phyloP scores from a whole-genome alignment of 2,113 vertebrate genomes.

The Ctenomys sociabilis region DNA sequence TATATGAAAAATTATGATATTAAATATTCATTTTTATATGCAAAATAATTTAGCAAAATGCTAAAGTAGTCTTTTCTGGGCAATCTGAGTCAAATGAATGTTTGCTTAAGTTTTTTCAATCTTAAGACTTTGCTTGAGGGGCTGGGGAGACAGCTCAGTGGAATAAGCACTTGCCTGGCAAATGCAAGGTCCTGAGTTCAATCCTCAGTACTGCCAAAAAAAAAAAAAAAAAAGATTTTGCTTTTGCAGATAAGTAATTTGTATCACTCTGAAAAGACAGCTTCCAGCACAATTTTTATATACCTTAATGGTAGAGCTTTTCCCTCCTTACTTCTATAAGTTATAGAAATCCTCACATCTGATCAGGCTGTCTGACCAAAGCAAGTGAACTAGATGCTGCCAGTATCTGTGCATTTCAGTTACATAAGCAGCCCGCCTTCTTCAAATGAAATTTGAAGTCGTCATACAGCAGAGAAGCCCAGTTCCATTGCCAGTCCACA shows the following conservation, averaged over 20 bases:
- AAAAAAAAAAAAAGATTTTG: no score
- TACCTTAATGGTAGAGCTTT: background rate
- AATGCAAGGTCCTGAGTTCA: no score
- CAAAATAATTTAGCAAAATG: slow-evolving; percentile 26
- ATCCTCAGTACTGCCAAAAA: no score
- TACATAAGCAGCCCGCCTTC: slow-evolving; percentile 47
- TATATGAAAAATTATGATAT: background rate
- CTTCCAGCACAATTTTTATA: slow-evolving; percentile 3
- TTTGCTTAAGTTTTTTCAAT: background rate
- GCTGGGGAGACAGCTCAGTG: no score
- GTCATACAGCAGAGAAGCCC: slow-evolving; percentile 62
- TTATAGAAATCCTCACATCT: slow-evolving; percentile 18
- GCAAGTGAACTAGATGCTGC: slow-evolving; percentile 55
- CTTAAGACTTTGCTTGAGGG: background rate
- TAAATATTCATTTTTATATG: slow-evolving; percentile 14
- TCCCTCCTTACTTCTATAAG: slow-evolving; percentile 26
- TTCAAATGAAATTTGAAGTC: slow-evolving; percentile 65
- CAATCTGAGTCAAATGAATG: slow-evolving; percentile 27
- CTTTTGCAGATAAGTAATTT: slow-evolving; percentile 21
- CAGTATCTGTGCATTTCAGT: slow-evolving; percentile 44
- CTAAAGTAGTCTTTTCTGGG: background rate
- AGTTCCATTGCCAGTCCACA: slow-evolving; percentile 62
- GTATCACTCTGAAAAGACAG: slow-evolving; percentile 13
- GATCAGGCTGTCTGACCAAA: slow-evolving; percentile 50
- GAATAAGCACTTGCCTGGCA: no score